Evolutionary conservation across 1,140 invertebrate species (phyloP), one percentile per base, ranked within the genome.

Genomic region (Bombus huntii): DNA sequence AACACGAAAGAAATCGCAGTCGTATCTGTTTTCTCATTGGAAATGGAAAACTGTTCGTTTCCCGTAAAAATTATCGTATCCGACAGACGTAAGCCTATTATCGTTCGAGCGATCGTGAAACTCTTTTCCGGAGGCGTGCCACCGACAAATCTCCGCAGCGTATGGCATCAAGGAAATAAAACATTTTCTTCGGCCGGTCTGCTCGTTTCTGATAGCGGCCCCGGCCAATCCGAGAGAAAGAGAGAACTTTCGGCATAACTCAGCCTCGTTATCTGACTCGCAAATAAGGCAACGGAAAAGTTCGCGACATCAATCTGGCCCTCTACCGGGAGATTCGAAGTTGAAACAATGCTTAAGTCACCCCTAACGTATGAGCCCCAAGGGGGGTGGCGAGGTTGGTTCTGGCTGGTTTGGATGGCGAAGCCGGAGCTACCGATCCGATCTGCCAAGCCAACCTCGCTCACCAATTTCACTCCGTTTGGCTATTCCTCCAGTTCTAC

Each of bases 231-330:
- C 77, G 76, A 83, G 93, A 72, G 80, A 79, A 74, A 87, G 86
- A 89, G 84, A 90, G 89, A 73, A 95, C 93, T 95, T 95, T 93
- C 42, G 90, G 86, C 92, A 95, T 95, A 95, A 95, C 94, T 95
- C 95, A 95, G 92, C 88, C 94, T 95, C 94, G 95, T 95, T 95
- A 95, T 95, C 95, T 95, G 94, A 95, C 95, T 95, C 94, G 94
- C 95, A 95, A 95, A 95, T 95, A 95, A 95, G 94, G 94, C 92
- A 93, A 92, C 92, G 93, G 88, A 95, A 95, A 95, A 95, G 94
- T 95, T 95, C 91, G 93, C 92, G 94, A 95, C 95, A 95, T 95
- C 95, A 95, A 95, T 95, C 94, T 95, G 93, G 90, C 91, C 93
- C 93, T 94, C 92, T 94, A 92, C 92, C 74, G 87, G 89, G 94